Base-by-base conservation (phyloP, 2,113 vertebrate species). In the Macroglossus sobrinus region DNA sequence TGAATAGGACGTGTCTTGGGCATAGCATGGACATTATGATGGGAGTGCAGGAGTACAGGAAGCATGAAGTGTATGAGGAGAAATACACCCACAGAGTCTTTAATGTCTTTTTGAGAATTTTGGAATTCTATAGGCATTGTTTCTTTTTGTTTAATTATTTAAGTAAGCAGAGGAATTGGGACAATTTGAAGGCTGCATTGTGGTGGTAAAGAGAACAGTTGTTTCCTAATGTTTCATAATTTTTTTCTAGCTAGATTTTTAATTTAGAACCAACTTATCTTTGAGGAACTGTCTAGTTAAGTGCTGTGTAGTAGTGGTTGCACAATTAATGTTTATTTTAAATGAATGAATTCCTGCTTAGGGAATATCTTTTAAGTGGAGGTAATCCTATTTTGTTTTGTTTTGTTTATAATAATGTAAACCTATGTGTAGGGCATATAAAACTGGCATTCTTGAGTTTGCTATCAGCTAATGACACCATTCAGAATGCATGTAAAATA, bases 61-160 rank as follows among this genome's bases (percentile, higher is more conserved):
- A 89, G 33, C 21, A 76, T 85, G 30, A 61, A 40, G 18, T 90
- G 19, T 55, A 6, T 86, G 57, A 76, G 59, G 64, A 89, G 13
- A 89, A 96, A 64, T 66, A 45, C 2, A 82, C 5, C 14, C 19
- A 30, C 13, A 43, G 28, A 7, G 30, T 71, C 63, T 80, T 93
- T 81, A 75, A 76, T 66, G 45, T 76, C 11, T 50, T 78, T 78
- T 33, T 82, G 53, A 95, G 84, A 95, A 59, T 40, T 66, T 96
- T 89, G 68, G 10, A 91, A 82, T 80, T 93, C 71, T 80, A 0
- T 80, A 80, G 43, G 59, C 33, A 88, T 64, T 85, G 8, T 84
- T 93, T 94, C 55, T 89, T 22, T 89, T 89, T 79, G 21, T 81
- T 45, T 90, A 55, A 24, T 80, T 76, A 40, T 40, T 80, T 94